Base-by-base conservation (phyloP, 2,888 invertebrate genomes). In the Ptychoptera contaminata region DNA sequence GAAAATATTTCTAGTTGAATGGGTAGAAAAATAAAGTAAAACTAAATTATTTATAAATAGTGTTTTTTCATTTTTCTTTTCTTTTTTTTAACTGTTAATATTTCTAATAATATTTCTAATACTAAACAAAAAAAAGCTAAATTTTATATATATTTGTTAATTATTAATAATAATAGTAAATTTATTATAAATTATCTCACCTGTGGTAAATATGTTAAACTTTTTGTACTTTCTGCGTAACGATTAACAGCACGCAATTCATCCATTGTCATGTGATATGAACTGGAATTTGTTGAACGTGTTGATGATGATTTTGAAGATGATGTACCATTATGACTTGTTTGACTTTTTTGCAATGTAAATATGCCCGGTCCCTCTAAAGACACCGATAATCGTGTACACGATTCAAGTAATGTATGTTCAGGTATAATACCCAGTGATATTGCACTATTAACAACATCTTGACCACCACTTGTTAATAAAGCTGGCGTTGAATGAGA, bases 161-260 rank as follows among this genome's bases (percentile, higher is more conserved):
- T n/a, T n/a, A n/a, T n/a, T n/a, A n/a, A n/a, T n/a, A n/a, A 23
- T 23, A 23, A 23, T 23, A 23, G 34, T 4, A 37, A 23, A 23
- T 5, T 23, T 23, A 23, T 23, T 23, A 23, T 32, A n/a, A 62
- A 59, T 56, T 67, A 62, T 64, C 70, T 69, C 74, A 90, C 90
- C 81, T 86, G 86, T 52, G 90, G 90, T 59, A 92, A 74, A 67
- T 86, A 91, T 57, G 87, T 85, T 58, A 91, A 77, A 65, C 87
- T 87, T 66, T 86, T 84, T 48, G 88, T 90, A 67, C 87, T 88
- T 69, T 90, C 90, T 16, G 88, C 88, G 65, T 88, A 88, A 58
- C 83, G 79, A 72, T 90, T 88, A 55, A 88, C 82, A 49, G 82
- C 86, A 50, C 85, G 72, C 43, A 88, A 69, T 63, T 88, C 87